Percentiles rank a stretch among this genome's conserved stretches.
Conservation (phyloP, 2,888 invertebrate genomes). For the Lapara coniferarum region DNA sequence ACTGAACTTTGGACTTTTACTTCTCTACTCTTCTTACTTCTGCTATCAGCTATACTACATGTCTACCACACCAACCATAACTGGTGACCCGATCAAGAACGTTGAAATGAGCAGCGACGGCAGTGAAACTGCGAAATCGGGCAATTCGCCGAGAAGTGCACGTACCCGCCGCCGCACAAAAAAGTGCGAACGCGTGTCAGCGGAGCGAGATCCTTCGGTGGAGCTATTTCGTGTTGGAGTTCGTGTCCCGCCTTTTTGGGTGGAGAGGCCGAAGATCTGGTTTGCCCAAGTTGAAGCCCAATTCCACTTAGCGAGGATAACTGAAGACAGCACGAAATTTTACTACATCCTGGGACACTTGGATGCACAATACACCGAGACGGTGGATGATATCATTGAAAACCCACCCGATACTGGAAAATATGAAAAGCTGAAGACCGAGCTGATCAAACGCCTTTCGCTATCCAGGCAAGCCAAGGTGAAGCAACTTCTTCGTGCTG, state of each 20-base stretch:
- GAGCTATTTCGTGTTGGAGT: neutral
- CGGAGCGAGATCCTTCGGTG: neutral
- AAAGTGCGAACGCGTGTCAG: neutral
- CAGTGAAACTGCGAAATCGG: too few species aligned
- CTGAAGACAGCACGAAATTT: neutral
- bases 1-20: too few species aligned
- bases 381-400: neutral
- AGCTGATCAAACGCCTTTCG: slow-evolving; percentile 32
- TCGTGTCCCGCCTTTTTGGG: neutral
- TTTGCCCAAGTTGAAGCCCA: neutral
- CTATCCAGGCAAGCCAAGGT: slow-evolving; percentile 34
- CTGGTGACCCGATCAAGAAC: too few species aligned
- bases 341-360: neutral
- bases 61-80: too few species aligned
- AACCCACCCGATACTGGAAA: neutral
- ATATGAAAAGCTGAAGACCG: neutral
- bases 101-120: too few species aligned
- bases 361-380: neutral
- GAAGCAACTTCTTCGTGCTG: slow-evolving; percentile 31
- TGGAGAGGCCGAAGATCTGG: neutral
- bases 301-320: neutral
- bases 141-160: too few species aligned
- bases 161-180: too few species aligned
- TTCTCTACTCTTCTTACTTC: too few species aligned
- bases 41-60: too few species aligned